These are phyloP conservation scores for Chloroceryle aenea DNA, from an alignment of 2,113 vertebrate genomes.

Conservation along the genomic window DNA sequence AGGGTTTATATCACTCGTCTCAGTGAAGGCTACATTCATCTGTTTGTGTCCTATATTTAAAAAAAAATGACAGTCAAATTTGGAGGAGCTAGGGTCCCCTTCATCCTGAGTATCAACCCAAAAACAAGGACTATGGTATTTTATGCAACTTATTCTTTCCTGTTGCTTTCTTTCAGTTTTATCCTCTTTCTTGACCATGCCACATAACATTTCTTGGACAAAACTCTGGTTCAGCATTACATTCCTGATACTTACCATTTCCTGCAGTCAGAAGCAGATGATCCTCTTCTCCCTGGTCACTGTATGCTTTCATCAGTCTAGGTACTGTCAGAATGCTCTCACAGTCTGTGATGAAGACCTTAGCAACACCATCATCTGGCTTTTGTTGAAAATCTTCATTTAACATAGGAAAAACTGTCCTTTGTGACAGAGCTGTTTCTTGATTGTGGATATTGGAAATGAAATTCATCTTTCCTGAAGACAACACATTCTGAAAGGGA, in stretches of 20 bases:
- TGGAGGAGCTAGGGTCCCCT: background rate
- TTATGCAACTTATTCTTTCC: background rate
- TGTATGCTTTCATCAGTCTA: background rate
- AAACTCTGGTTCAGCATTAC: background rate
- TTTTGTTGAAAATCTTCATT: background rate
- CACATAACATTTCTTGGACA: background rate
- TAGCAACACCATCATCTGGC: background rate
- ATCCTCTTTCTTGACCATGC: background rate
- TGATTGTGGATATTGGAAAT: background rate
- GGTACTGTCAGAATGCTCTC: background rate
- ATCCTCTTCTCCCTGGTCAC: background rate
- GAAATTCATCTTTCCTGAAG: background rate
- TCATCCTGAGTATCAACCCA: background rate
- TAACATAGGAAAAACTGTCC: background rate
- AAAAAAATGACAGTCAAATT: background rate
- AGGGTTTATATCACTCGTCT: background rate
- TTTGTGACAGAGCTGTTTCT: background rate
- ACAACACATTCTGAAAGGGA: constrained; percentile 11
- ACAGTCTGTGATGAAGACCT: background rate
- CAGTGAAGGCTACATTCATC: background rate
- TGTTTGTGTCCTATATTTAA: background rate
- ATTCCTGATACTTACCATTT: background rate
- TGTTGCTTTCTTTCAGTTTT: background rate
- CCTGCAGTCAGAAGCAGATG: background rate
- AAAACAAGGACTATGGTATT: background rate